Conservation (phyloP, 2,888 invertebrate genomes). For the Limnephilus marmoratus region DNA sequence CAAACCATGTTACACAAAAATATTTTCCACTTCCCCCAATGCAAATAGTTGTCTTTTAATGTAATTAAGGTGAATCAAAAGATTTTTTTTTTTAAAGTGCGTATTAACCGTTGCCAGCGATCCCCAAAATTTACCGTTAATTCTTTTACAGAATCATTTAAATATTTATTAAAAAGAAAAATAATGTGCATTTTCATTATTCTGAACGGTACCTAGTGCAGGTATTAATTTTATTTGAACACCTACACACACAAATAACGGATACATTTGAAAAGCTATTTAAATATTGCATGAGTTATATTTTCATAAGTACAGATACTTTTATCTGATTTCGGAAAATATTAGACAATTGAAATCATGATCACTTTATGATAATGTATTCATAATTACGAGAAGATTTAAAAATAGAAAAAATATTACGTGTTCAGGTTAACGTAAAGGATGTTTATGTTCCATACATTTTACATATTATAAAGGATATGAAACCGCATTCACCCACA, state of each 20-base stretch:
- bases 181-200: background rate
- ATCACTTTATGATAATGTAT: background rate
- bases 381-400: background rate
- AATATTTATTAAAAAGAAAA: background rate
- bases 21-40: no score
- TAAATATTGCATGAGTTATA: background rate
- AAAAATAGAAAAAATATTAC: background rate
- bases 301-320: background rate
- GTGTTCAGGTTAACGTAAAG: background rate
- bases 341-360: background rate
- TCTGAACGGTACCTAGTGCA: background rate
- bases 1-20: no score
- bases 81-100: no score
- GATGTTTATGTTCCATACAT: background rate
- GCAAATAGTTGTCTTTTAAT: no score
- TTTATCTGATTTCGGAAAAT: background rate
- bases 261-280: background rate
- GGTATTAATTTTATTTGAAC: background rate
- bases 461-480: background rate
- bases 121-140: no score
- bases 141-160: background rate
- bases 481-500: conserved; percentile 21
- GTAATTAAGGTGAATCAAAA: no score
- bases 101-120: no score
- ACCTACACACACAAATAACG: background rate